phyloP scores from a whole-genome alignment of 2,888 invertebrate species.

The Schizotus pectinicornis region DNA sequence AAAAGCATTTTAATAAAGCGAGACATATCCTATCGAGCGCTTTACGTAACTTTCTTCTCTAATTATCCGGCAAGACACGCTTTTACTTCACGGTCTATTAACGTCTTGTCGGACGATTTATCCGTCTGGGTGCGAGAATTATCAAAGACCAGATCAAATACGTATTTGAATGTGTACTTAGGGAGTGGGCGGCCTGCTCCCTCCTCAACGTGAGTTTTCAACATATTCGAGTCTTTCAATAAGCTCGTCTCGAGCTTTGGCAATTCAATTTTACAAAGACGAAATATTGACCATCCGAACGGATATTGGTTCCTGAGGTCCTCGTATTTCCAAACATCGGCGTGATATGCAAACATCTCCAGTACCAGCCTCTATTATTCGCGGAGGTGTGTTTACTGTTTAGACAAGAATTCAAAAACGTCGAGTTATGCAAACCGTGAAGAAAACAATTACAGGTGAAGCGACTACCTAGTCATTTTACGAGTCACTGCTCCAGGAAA shows the following conservation, averaged over 20 bases:
- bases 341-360: no score
- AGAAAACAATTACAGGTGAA: no score
- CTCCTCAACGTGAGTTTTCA: constrained; percentile 18
- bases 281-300: constrained; percentile 25
- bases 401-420: no score
- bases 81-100: constrained; percentile 21
- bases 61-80: constrained; percentile 15
- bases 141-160: background rate
- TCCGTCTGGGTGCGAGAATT: no score
- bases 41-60: constrained; percentile 13
- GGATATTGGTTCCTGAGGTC: constrained; percentile 21
- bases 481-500: no score
- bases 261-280: constrained; percentile 25
- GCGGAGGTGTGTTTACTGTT: no score
- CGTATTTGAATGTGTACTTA: background rate
- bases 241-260: constrained; percentile 17
- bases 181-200: background rate
- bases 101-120: no score
- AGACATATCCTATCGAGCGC: background rate
- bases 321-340: no score
- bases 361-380: no score
- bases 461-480: no score
- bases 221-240: constrained; percentile 19
- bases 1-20: no score
- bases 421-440: no score